Conservation (phyloP, 2,113 vertebrate genomes). For the Psophia crepitans region DNA sequence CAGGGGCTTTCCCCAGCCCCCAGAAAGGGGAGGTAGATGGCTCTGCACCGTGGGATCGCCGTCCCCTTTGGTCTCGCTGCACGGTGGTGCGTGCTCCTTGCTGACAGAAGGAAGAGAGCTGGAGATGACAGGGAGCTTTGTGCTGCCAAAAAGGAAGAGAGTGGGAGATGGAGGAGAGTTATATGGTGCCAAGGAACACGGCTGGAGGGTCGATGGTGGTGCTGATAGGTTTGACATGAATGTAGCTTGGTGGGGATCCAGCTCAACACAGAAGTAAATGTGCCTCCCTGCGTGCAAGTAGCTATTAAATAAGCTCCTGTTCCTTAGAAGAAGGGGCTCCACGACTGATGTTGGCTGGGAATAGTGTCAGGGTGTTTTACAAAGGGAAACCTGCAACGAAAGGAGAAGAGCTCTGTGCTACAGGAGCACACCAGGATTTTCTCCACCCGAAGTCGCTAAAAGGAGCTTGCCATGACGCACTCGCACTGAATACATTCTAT, state of each 20-base stretch:
- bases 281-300: rapidly evolving
- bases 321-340: not conserved
- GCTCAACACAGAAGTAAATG: not conserved
- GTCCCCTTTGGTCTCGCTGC: not conserved
- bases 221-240: not conserved
- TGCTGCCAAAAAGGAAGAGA: not conserved
- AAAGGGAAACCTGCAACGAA: not conserved
- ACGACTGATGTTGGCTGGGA: not conserved
- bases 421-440: not conserved
- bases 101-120: not conserved
- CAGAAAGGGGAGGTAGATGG: not conserved
- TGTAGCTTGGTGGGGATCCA: not conserved
- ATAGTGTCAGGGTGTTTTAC: not conserved
- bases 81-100: not conserved
- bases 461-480: rapidly evolving
- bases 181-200: not conserved
- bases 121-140: not conserved
- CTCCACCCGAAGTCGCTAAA: not conserved
- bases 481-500: rapidly evolving
- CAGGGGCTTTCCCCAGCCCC: not conserved
- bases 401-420: not conserved
- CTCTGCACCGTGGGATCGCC: rapidly evolving
- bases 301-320: not conserved
- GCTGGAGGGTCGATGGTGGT: not conserved
- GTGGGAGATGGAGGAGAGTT: not conserved